Percentiles rank a stretch among this genome's conserved stretches.
phyloP scores from a whole-genome alignment of 2,888 invertebrate genomes.

The Lithophane leautieri region DNA sequence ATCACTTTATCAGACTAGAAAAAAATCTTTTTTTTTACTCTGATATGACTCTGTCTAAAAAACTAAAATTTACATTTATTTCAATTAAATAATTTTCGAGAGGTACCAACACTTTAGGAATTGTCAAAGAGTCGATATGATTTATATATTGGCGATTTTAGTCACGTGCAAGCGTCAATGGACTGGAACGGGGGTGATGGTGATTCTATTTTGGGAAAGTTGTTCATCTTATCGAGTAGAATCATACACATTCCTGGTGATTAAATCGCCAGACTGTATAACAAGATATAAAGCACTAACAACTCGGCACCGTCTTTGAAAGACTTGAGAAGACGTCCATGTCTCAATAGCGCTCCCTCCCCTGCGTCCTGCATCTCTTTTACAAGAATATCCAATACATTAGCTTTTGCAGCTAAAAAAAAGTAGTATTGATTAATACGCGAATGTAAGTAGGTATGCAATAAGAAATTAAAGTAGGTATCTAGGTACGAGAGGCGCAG shows the following conservation, averaged over 20 bases:
- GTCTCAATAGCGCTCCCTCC: conserved; percentile 78
- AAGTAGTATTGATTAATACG: neutral
- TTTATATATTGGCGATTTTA: neutral
- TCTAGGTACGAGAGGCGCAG: neutral
- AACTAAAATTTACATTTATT: neutral
- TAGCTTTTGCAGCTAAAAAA: conserved; percentile 78
- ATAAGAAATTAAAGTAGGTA: neutral
- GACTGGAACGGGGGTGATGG: neutral
- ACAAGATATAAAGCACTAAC: conserved; percentile 67
- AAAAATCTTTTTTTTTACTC: neutral
- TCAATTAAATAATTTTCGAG: neutral
- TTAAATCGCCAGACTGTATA: conserved; percentile 7
- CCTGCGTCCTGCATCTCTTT: conserved; percentile 74
- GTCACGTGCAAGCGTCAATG: neutral
- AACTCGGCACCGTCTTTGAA: conserved; percentile 78
- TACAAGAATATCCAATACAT: conserved; percentile 77
- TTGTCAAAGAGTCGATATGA: neutral
- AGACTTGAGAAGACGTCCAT: conserved; percentile 80
- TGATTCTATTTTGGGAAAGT: neutral
- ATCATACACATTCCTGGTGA: neutral
- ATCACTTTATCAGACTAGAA: neutral
- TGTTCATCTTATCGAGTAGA: neutral
- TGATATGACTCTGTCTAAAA: neutral
- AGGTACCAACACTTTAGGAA: neutral
- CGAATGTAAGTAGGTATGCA: neutral